phyloP scores from a whole-genome alignment of 2,888 invertebrate genomes.

The Ophion ellenae region DNA sequence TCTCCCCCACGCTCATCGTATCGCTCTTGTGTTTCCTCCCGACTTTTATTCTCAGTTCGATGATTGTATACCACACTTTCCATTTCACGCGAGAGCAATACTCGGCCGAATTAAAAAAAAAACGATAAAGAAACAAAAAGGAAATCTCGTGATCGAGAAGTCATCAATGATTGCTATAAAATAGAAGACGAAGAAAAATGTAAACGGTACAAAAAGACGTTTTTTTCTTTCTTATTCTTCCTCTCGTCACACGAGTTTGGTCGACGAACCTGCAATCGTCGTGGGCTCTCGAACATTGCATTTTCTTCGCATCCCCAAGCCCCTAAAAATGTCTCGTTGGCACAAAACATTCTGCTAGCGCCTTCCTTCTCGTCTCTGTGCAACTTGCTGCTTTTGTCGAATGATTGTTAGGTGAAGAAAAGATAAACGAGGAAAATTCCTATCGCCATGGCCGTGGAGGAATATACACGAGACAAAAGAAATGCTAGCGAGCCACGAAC shows the following conservation, averaged over 20 bases:
- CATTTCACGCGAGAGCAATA: constrained; percentile 7
- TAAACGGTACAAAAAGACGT: constrained; percentile 7
- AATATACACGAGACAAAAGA: not conserved
- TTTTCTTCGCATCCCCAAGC: not conserved
- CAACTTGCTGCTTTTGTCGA: constrained; percentile 40
- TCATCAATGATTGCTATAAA: constrained; percentile 37
- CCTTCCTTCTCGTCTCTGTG: constrained; percentile 58
- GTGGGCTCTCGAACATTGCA: not conserved
- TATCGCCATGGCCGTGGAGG: constrained; percentile 14
- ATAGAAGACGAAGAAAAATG: constrained; percentile 16
- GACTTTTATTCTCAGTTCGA: not conserved
- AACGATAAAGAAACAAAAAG: constrained; percentile 4
- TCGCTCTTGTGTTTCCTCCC: not conserved
- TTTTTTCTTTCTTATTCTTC: not conserved
- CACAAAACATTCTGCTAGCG: constrained; percentile 50
- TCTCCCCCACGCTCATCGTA: constrained; percentile 26
- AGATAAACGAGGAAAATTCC: constrained; percentile 49
- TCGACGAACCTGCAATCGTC: constrained; percentile 14
- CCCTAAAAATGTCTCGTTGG: constrained; percentile 51
- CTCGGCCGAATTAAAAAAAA: constrained; percentile 23
- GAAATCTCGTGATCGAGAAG: constrained; percentile 35
- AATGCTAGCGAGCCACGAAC: constrained; percentile 45
- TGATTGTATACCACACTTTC: constrained; percentile 13
- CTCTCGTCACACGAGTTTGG: not conserved
- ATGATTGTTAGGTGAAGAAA: constrained; percentile 37